A percentile compares a stretch with the other conserved stretches of the same genome.
These are phyloP conservation scores for Microcebus jonahi DNA, from an alignment of 2,113 vertebrate genomes.

Conservation along the genomic window DNA sequence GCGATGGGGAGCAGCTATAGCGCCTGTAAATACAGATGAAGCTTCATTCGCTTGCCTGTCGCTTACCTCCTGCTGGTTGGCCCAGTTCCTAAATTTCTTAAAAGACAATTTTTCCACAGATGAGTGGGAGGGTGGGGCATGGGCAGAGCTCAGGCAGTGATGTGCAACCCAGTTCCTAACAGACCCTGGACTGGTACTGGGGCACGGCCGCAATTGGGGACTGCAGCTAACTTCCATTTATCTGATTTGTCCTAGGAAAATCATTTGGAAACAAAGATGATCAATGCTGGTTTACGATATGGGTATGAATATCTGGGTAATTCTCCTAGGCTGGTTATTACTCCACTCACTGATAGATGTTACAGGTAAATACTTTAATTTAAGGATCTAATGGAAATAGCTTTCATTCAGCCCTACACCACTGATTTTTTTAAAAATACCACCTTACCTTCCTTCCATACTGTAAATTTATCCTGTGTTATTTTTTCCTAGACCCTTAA, in stretches of 20 bases:
- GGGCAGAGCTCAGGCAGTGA: too few species aligned
- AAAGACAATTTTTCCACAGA: too few species aligned
- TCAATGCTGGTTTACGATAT: slow-evolving; percentile 93
- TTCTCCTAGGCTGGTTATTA: slow-evolving; percentile 92
- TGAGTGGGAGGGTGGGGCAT: too few species aligned
- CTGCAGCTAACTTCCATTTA: not conserved
- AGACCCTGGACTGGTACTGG: too few species aligned
- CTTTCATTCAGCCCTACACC: not conserved
- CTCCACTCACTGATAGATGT: slow-evolving; percentile 94
- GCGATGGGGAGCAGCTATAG: too few species aligned
- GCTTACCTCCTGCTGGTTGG: too few species aligned
- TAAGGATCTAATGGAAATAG: not conserved
- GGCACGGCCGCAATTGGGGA: too few species aligned
- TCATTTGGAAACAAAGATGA: slow-evolving; percentile 95
- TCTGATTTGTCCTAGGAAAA: slow-evolving; percentile 85
- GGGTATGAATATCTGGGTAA: slow-evolving; percentile 95
- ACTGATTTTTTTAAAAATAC: not conserved
- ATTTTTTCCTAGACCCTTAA: not conserved
- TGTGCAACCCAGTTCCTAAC: too few species aligned
- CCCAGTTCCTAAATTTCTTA: too few species aligned
- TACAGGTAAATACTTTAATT: slow-evolving; percentile 88
- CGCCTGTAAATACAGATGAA: too few species aligned
- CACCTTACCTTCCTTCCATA: not conserved
- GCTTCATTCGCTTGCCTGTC: too few species aligned
- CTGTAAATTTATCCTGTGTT: not conserved